Percentiles rank a stretch among this genome's conserved stretches.
Conservation (phyloP, 2,888 invertebrate genomes). For the Latrodectus hesperus region DNA sequence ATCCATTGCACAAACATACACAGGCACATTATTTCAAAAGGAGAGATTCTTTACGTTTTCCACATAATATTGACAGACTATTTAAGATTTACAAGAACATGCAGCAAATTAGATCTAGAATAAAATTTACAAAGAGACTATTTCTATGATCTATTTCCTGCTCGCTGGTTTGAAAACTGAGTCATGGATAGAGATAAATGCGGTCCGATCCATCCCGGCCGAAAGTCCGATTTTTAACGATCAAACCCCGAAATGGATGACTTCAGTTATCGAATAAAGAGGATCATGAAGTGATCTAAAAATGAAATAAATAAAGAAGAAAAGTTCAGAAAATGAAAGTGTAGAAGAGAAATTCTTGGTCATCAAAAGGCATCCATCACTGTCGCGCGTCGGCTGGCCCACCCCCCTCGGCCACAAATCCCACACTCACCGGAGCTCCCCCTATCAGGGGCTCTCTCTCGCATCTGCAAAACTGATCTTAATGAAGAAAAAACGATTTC, state of each 20-base stretch:
- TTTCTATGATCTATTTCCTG: background rate
- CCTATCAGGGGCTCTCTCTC: slow-evolving; percentile 47
- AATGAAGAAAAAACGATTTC: slow-evolving; percentile 69
- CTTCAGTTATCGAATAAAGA: slow-evolving; percentile 64
- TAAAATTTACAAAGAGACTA: no score
- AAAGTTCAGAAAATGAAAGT: slow-evolving; percentile 64
- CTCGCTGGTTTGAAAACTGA: slow-evolving; percentile 5
- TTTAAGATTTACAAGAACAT: no score
- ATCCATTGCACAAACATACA: no score
- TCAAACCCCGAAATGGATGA: slow-evolving; percentile 59
- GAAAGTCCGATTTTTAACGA: slow-evolving; percentile 32
- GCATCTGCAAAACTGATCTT: slow-evolving; percentile 69
- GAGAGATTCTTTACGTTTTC: no score
- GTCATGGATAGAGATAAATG: slow-evolving; percentile 18
- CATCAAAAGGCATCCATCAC: slow-evolving; percentile 66
- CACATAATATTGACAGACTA: no score
- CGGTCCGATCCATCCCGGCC: slow-evolving; percentile 15
- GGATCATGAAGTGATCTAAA: slow-evolving; percentile 64
- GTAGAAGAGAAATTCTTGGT: slow-evolving; percentile 62
- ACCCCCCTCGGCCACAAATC: slow-evolving; percentile 59
- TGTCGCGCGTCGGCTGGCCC: slow-evolving; percentile 43
- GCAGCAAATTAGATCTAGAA: no score
- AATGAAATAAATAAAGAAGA: slow-evolving; percentile 43
- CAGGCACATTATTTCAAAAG: no score
- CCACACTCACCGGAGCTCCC: slow-evolving; percentile 9